Evolutionary conservation across 64 coral and sea anemone species (phyloP).

Genomic region (Orbicella faveolata): DNA sequence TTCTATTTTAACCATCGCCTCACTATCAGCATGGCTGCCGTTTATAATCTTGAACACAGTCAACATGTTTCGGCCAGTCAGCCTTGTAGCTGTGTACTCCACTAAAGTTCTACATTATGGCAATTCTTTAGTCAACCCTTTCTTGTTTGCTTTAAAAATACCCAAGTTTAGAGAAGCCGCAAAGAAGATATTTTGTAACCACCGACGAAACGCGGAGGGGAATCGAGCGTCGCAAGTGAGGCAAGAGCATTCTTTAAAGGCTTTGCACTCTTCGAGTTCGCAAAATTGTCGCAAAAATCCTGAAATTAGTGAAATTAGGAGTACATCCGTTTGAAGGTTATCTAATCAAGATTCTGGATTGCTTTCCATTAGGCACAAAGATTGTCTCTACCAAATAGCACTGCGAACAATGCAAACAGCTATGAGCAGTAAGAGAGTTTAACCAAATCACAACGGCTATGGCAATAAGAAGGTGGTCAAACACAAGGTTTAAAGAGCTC

Average conservation of each 20-base stretch:
- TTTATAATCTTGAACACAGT: slow-evolving; percentile 33
- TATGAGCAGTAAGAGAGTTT: too few relatives aligned
- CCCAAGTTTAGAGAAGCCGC: slow-evolving; percentile 20
- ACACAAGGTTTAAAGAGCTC: too few relatives aligned
- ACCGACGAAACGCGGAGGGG: not conserved
- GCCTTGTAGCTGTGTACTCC: not conserved
- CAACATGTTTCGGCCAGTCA: slow-evolving; percentile 9
- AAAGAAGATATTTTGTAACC: slow-evolving; percentile 6
- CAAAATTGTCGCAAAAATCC: not conserved
- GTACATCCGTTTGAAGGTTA: too few relatives aligned
- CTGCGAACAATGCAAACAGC: too few relatives aligned
- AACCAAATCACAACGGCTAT: too few relatives aligned
- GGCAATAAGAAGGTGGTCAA: too few relatives aligned
- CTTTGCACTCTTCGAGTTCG: not conserved
- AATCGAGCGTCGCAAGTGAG: not conserved
- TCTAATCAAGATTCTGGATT: too few relatives aligned
- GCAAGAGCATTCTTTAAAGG: not conserved
- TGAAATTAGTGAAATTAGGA: too few relatives aligned
- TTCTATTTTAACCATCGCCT: slow-evolving; percentile 21
- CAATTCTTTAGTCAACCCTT: slow-evolving; percentile 28
- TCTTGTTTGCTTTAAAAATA: slow-evolving; percentile 41
- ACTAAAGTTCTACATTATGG: slow-evolving; percentile 26
- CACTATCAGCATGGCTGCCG: slow-evolving; percentile 27
- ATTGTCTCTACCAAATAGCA: too few relatives aligned
- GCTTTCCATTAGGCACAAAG: too few relatives aligned